Evolutionary conservation across 2,113 vertebrate genomes (phyloP).

Genomic region (Sinosuthora webbiana): DNA sequence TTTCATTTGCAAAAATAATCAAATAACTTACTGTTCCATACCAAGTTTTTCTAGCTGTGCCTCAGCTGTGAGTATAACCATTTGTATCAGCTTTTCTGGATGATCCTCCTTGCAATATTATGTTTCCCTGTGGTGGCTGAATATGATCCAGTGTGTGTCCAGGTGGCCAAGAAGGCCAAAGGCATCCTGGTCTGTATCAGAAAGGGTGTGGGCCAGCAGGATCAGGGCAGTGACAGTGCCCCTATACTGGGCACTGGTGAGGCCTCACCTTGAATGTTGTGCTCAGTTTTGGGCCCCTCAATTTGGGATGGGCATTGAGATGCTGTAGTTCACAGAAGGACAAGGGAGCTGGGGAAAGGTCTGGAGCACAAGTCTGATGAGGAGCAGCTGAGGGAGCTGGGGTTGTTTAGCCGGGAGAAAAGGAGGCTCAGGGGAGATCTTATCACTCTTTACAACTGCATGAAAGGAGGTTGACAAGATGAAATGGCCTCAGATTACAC

Average conservation of each 20-base stretch:
- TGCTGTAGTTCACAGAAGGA: background rate
- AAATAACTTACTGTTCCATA: background rate
- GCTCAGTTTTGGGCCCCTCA: background rate
- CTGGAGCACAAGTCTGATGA: background rate
- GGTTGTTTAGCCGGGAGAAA: background rate
- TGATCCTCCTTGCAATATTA: background rate
- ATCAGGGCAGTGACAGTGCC: background rate
- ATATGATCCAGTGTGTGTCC: background rate
- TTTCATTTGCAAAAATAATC: background rate
- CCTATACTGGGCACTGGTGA: background rate
- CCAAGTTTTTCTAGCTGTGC: background rate
- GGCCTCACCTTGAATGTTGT: background rate
- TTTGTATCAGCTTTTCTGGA: background rate
- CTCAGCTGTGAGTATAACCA: background rate
- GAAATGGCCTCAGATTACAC: background rate
- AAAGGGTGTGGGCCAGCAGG: background rate
- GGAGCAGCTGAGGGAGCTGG: background rate
- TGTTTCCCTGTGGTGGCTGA: background rate
- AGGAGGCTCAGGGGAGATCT: background rate
- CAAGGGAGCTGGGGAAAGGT: rapidly evolving
- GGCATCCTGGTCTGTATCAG: background rate
- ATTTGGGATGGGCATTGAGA: background rate
- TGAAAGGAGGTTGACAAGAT: background rate
- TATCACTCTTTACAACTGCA: background rate
- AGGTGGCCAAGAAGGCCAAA: too few relatives aligned